Base-by-base conservation (phyloP, 2,113 vertebrate species). In the Gymnocephalus cernua region DNA sequence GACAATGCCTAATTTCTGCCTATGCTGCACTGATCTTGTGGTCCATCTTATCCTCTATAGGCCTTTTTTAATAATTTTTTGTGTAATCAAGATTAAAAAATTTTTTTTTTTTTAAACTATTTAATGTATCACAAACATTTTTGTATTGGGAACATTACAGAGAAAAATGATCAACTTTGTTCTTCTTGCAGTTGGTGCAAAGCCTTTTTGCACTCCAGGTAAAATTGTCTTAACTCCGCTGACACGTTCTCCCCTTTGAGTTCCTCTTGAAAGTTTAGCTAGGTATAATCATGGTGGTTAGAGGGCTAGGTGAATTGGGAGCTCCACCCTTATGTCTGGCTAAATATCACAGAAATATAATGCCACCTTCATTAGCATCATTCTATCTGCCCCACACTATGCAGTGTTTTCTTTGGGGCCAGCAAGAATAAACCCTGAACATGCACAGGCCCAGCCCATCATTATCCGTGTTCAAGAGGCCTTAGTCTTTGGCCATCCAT, bases 351-450 rank as follows among this genome's bases (percentile, higher is more conserved):
- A 80, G 89, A 91, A 92, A 94, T 58, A 86, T 79, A 85, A 93
- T 76, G 84, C 84, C 69, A 83, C 77, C 81, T 87, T 85, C 89
- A 92, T 92, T 91, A 93, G 73, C 82, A 90, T 86, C 77, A 82
- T 77, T 81, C 78, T 85, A 77, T 85, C 78, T 86, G 81, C 73
- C 83, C 80, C 84, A 84, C 86, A 84, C 79, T 73, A n/a, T 8
- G 73, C 65, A 14, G 57, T 89, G 86, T 94, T 94, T 92, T 89
- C 90, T 90, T 94, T 93, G 93, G 84, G 88, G 86, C 86, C 47
- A 29, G 64, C 15, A 9, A 71, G 75, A 88, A 84, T 25, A 66
- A 80, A 84, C 74, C 58, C 78, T 61, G 75, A 89, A 87, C 48
- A 53, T 53, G 48, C 18, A 2, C 50, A 38, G 29, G 48, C 48